Conservation (phyloP, 2,888 invertebrate genomes). For the Diploptera punctata region DNA sequence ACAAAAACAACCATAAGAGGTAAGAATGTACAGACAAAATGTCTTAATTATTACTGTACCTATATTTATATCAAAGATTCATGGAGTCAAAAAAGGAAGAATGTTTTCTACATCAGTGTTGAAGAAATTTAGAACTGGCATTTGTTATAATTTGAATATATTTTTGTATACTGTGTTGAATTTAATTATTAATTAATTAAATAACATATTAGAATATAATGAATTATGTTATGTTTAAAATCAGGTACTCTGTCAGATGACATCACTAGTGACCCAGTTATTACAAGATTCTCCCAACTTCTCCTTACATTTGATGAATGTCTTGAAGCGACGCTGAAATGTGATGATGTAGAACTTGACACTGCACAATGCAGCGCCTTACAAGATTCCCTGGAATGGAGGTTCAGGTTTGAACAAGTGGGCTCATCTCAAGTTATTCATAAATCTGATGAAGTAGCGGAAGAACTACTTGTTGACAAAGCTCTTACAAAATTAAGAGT, state of each 20-base stretch:
- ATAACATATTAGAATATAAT: too few relatives aligned
- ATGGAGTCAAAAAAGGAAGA: too few relatives aligned
- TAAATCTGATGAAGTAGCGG: neutral
- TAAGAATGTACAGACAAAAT: too few relatives aligned
- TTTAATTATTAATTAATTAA: too few relatives aligned
- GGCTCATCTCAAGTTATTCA: slow-evolving; percentile 52
- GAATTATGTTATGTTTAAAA: too few relatives aligned
- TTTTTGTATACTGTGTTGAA: too few relatives aligned
- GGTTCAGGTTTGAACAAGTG: slow-evolving; percentile 57
- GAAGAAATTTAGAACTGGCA: too few relatives aligned
- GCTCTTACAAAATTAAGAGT: slow-evolving; percentile 67
- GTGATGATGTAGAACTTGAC: slow-evolving; percentile 50
- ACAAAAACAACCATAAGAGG: too few relatives aligned
- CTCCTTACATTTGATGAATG: slow-evolving; percentile 57
- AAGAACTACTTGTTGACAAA: slow-evolving; percentile 53
- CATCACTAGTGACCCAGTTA: neutral
- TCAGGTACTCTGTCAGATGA: slow-evolving; percentile 3
- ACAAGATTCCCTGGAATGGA: slow-evolving; percentile 62
- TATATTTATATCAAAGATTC: too few relatives aligned
- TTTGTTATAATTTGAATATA: too few relatives aligned
- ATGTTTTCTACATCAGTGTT: too few relatives aligned
- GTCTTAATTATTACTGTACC: too few relatives aligned
- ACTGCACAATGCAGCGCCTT: slow-evolving; percentile 56
- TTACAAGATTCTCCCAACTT: slow-evolving; percentile 49
- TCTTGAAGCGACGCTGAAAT: slow-evolving; percentile 54